A percentile compares a stretch with the other conserved stretches of the same genome.
These are phyloP conservation scores for Apis dorsata DNA, from an alignment of 1,140 invertebrate species.

Conservation along the genomic window DNA sequence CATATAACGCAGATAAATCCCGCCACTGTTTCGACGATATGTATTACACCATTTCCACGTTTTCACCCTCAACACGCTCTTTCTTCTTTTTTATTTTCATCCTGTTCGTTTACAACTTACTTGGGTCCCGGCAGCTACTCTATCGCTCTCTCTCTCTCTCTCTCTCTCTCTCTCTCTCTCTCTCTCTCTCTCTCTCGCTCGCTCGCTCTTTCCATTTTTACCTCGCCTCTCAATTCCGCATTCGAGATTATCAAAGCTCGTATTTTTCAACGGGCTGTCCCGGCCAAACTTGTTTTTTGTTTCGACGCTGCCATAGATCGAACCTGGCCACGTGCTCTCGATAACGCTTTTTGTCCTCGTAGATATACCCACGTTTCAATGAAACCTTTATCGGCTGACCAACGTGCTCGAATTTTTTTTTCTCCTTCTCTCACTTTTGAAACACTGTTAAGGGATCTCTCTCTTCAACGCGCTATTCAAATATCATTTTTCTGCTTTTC, in stretches of 20 bases:
- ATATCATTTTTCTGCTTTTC: neutral
- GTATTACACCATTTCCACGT: conserved; percentile 28
- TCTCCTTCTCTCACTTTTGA: neutral
- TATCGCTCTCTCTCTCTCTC: neutral
- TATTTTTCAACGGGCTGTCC: conserved; percentile 35
- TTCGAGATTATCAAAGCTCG: conserved; percentile 43
- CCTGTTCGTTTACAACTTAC: conserved; percentile 39
- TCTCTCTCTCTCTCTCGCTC: neutral
- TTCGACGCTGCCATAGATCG: conserved; percentile 2
- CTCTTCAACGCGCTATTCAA: neutral
- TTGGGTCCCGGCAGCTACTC: conserved; percentile 8
- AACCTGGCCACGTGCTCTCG: conserved; percentile 4
- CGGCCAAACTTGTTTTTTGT: neutral
- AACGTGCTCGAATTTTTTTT: neutral
- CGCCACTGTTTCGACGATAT: conserved; percentile 37
- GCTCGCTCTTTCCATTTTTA: neutral
- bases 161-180: neutral
- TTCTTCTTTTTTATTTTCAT: conserved; percentile 4
- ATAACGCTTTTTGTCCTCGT: conserved; percentile 13
- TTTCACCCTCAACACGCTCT: neutral
- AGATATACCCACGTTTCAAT: conserved; percentile 25
- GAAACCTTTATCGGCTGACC: conserved; percentile 30
- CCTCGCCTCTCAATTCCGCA: conserved; percentile 12
- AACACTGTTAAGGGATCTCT: neutral
- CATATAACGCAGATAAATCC: conserved; percentile 41